Evolutionary conservation across 64 coral and sea anemone species (phyloP).

Genomic region (Montipora sp.): DNA sequence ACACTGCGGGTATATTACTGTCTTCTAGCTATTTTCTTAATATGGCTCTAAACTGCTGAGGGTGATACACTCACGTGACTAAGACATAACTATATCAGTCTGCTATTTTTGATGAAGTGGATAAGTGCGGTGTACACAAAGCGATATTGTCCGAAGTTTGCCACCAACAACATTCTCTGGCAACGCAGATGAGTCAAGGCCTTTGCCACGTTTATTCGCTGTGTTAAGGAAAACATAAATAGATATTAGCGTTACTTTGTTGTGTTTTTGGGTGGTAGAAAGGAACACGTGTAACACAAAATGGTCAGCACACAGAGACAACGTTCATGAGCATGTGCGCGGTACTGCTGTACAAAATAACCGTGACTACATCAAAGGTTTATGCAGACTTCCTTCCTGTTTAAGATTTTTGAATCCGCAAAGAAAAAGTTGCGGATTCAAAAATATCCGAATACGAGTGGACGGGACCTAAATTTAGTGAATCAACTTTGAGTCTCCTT

Average conservation of each 20-base stretch:
- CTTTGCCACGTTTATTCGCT: slow-evolving; percentile 86
- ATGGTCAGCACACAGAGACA: too few species aligned
- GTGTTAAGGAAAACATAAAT: slow-evolving; percentile 10
- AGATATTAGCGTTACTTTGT: background rate
- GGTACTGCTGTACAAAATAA: too few species aligned
- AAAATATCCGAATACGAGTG: too few species aligned
- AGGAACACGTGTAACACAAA: too few species aligned
- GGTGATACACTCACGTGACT: background rate
- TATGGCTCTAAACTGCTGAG: background rate
- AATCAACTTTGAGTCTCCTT: too few species aligned
- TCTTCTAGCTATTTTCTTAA: background rate
- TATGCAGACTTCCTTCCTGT: too few species aligned
- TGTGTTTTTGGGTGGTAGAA: too few species aligned
- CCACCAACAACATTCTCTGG: slow-evolving; percentile 92
- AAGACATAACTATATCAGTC: slow-evolving; percentile 62
- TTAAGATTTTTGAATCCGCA: too few species aligned
- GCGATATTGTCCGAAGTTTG: slow-evolving; percentile 95
- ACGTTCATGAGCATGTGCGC: too few species aligned
- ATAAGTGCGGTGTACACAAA: slow-evolving; percentile 93
- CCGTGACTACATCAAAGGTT: too few species aligned
- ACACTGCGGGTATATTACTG: background rate
- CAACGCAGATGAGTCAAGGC: slow-evolving; percentile 79
- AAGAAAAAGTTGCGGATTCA: too few species aligned
- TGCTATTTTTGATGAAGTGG: slow-evolving; percentile 95
- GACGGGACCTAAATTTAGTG: too few species aligned